phyloP scores from a whole-genome alignment of 2,888 invertebrate species.

The Pachydiplax longipennis region DNA sequence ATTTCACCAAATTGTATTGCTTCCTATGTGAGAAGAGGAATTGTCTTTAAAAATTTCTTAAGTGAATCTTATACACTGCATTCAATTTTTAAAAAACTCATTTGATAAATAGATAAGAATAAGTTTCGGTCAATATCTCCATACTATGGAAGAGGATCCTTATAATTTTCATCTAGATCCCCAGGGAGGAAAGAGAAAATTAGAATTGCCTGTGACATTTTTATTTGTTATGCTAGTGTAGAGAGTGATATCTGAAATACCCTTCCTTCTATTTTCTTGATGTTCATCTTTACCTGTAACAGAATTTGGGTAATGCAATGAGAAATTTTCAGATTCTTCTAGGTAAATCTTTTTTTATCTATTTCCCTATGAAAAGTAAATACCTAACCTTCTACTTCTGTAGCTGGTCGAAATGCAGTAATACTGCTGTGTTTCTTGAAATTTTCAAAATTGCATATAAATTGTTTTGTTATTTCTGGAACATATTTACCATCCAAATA shows the following conservation, averaged over 20 bases:
- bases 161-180: not conserved
- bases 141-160: not conserved
- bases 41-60: too few relatives aligned
- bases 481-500: not conserved
- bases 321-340: not conserved
- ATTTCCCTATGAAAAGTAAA: not conserved
- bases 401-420: not conserved
- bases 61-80: too few relatives aligned
- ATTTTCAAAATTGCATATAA: conserved; percentile 5
- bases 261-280: not conserved
- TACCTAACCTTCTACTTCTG: not conserved
- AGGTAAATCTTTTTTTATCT: too few relatives aligned
- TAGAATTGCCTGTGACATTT: not conserved
- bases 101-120: too few relatives aligned
- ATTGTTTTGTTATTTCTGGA: not conserved
- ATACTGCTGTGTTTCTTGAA: not conserved
- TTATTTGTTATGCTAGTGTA: not conserved
- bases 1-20: too few relatives aligned
- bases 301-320: not conserved
- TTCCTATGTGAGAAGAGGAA: too few relatives aligned
- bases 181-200: conserved; percentile 12
- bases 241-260: not conserved
- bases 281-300: not conserved
- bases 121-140: too few relatives aligned
- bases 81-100: too few relatives aligned